Conservation (phyloP, 1,140 invertebrate species). For the Micrasema minimum region DNA sequence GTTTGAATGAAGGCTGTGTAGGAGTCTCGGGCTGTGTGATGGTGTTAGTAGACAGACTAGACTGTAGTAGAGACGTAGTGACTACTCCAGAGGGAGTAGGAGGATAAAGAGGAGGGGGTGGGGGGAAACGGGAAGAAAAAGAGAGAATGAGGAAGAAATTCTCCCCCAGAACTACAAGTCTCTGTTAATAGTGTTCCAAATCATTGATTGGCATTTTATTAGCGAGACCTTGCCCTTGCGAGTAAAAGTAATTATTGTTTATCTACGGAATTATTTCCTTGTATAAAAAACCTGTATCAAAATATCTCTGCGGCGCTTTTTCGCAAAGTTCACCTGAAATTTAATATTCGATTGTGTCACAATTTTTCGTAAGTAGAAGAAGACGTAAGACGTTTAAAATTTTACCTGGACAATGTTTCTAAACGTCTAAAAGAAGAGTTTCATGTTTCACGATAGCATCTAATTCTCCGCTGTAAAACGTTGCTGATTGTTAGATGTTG, state of each 20-base stretch:
- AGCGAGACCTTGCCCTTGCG: conserved; percentile 3
- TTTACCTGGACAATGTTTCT: too few relatives aligned
- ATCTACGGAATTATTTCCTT: background rate
- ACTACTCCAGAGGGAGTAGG: background rate
- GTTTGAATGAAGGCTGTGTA: conserved; percentile 40
- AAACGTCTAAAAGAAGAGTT: too few relatives aligned
- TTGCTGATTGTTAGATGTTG: too few relatives aligned
- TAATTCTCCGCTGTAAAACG: too few relatives aligned
- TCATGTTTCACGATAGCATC: too few relatives aligned
- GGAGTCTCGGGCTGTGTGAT: background rate
- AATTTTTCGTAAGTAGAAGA: too few relatives aligned
- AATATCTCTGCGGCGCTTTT: too few relatives aligned
- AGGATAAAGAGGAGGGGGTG: background rate
- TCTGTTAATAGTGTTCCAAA: conserved; percentile 21
- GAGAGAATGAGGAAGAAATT: too few relatives aligned
- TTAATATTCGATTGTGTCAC: too few relatives aligned
- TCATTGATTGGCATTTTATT: conserved; percentile 38
- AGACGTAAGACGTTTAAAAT: too few relatives aligned
- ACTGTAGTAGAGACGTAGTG: conserved; percentile 31
- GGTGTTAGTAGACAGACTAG: conserved; percentile 15
- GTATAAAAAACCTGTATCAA: too few relatives aligned
- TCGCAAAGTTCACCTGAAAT: too few relatives aligned
- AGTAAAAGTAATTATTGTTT: conserved; percentile 5
- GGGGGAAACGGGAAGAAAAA: background rate
- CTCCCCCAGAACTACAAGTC: background rate